Evolutionary conservation across 2,888 invertebrate genomes (phyloP).

Genomic region (Limnephilus marmoratus): DNA sequence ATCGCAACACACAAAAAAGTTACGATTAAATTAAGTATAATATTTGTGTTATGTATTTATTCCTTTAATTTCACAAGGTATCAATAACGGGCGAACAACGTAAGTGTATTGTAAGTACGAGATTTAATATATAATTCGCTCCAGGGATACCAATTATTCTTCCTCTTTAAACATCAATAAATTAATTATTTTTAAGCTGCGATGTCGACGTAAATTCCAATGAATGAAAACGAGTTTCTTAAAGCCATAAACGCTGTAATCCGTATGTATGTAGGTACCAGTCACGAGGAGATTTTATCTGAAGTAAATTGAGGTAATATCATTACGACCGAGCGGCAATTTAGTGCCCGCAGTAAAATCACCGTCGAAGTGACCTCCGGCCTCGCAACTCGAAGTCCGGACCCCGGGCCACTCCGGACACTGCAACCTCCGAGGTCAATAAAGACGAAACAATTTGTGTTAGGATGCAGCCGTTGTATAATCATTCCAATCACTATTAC

Average conservation of each 20-base stretch:
- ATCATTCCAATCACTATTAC: conserved; percentile 29
- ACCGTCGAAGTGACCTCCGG: not conserved
- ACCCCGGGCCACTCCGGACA: not conserved
- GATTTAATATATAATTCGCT: too few species aligned
- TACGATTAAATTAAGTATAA: too few species aligned
- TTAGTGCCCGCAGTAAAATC: not conserved
- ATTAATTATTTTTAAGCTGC: too few species aligned
- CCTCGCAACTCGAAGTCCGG: not conserved
- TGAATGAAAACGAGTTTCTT: not conserved
- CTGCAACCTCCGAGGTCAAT: conserved; percentile 27
- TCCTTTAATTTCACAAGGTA: too few species aligned
- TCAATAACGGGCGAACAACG: too few species aligned
- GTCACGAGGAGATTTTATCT: not conserved
- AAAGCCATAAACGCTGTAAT: not conserved
- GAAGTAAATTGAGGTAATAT: not conserved
- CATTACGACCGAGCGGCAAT: not conserved
- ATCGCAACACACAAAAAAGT: too few species aligned
- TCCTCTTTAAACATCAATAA: too few species aligned
- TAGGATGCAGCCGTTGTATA: not conserved
- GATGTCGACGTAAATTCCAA: not conserved
- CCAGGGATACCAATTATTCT: too few species aligned
- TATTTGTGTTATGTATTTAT: too few species aligned
- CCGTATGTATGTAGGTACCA: not conserved
- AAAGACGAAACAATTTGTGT: conserved; percentile 40
- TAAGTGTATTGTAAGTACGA: too few species aligned